Evolutionary conservation across 2,113 vertebrate species (phyloP), one percentile per base, ranked within the genome.

Genomic region (Otus sunia): DNA sequence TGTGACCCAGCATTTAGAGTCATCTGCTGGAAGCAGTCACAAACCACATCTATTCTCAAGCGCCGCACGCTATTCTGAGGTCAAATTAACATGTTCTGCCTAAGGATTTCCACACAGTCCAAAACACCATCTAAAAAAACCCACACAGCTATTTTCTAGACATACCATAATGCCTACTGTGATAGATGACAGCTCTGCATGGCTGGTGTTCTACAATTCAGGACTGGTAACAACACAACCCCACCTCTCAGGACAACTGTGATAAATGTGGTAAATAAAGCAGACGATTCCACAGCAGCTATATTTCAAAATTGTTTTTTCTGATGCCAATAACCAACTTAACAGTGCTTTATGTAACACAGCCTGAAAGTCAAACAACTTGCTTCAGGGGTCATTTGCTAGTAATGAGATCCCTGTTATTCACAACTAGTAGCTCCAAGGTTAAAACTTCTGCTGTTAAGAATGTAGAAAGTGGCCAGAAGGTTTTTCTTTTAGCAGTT

Each of bases 1-100:
- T 22, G 25, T 1, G 6, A 39, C 34, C 59, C 2, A 1, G 15
- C 58, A 21, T 12, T 39, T 8, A 10, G 5, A 59, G 0, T 15
- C 1, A 19, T 4, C 5, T 21, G 14, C 47, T 62, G 47, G 62
- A 39, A 67, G 30, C 56, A 55, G 43, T 14, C 5, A 4, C 47
- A 79, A 43, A 34, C 5, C n/a, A 22, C 47, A 2, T 15, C 11
- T 10, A 3, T 39, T 49, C 25, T 29, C 8, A 25, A 58, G 47
- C 5, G 2, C 41, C 45, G 16, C 52, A 8, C 30, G 27, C 15
- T 86, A 4, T 12, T 21, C 29, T 6, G 43, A 55, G 50, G 22
- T 22, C 55, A 34, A 25, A 63, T 3, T 16, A 36, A 50, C 10
- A n/a, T 3, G 2, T 21, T 50, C 47, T 60, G 66, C 37, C 25